Conservation (phyloP, 1,140 invertebrate genomes). For the Halyomorpha halys region DNA sequence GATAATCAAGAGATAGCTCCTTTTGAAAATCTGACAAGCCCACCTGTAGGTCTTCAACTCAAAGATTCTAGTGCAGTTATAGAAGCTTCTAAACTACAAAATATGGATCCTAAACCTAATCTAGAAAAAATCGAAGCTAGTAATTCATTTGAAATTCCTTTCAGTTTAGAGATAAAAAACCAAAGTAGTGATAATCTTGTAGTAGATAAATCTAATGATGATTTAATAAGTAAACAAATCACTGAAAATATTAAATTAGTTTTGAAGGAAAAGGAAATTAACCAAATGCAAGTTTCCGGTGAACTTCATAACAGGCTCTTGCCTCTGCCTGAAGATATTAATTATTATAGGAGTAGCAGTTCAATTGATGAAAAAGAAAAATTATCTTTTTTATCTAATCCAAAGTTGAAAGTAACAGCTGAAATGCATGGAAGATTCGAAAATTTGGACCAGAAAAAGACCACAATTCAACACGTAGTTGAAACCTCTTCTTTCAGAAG, state of each 20-base stretch:
- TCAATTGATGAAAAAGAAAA: not conserved
- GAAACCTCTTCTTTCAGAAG: not conserved
- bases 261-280: too few relatives aligned
- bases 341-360: not conserved
- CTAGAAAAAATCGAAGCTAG: too few relatives aligned
- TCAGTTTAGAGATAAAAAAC: too few relatives aligned
- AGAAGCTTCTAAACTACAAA: too few relatives aligned
- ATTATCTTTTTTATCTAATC: not conserved
- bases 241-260: too few relatives aligned
- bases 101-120: too few relatives aligned
- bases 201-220: too few relatives aligned
- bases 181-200: too few relatives aligned
- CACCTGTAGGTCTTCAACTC: not conserved
- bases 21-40: constrained; percentile 3
- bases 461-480: not conserved
- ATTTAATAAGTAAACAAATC: too few relatives aligned
- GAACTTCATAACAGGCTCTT: not conserved
- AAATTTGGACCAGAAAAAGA: not conserved
- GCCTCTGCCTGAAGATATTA: not conserved
- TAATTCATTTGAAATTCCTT: too few relatives aligned
- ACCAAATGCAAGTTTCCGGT: too few relatives aligned
- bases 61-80: not conserved
- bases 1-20: not conserved
- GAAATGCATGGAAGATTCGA: too few relatives aligned
- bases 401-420: not conserved